phyloP scores from a whole-genome alignment of 53 echinoderm and acorn worm species.

The Astropecten irregularis region DNA sequence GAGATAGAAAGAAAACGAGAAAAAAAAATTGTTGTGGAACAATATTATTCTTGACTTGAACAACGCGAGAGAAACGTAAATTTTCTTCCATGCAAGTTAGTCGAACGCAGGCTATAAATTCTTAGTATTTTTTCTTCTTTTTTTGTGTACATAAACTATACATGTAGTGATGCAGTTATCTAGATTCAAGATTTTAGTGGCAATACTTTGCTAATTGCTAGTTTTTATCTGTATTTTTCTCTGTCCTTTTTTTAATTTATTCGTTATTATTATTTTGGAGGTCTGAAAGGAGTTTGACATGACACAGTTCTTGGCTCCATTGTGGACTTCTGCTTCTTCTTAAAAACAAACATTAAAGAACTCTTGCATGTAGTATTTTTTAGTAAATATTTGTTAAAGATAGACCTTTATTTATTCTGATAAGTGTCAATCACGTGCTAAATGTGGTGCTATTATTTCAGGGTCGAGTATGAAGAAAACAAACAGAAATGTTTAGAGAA shows the following conservation, averaged over 20 bases:
- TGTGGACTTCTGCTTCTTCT: background rate
- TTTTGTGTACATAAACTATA: conserved; percentile 47
- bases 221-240: conserved; percentile 49
- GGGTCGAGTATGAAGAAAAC: conserved; percentile 17
- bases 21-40: conserved; percentile 12
- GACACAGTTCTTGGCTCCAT: background rate
- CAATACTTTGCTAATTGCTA: conserved; percentile 53
- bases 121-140: background rate
- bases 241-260: conserved; percentile 41
- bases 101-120: background rate
- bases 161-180: conserved; percentile 20
- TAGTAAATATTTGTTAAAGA: background rate
- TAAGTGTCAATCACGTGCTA: conserved; percentile 43
- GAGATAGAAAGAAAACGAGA: conserved; percentile 4
- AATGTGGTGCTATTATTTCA: conserved; percentile 61
- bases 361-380: conserved; percentile 48
- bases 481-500: background rate
- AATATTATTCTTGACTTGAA: conserved; percentile 23
- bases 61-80: background rate
- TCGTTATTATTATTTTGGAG: too few species aligned
- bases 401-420: conserved; percentile 53
- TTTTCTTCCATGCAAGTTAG: conserved; percentile 28
- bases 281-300: background rate
- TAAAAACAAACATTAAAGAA: conserved; percentile 19
- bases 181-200: conserved; percentile 50